Conservation (phyloP, 2,797 vertebrate genomes). For the Toxotes lorentzi region DNA sequence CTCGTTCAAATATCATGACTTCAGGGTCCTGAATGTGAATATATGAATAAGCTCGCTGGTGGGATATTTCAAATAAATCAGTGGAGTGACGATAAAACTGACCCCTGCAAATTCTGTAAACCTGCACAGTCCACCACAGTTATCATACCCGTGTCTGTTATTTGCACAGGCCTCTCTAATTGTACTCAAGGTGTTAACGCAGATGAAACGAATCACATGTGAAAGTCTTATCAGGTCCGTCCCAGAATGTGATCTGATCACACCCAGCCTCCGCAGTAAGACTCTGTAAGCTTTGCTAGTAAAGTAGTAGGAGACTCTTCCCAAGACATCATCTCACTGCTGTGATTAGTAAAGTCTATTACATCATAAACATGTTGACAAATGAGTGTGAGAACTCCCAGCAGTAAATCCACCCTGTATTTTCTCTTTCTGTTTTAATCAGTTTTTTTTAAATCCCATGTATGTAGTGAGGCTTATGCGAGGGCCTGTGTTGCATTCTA, state of each 20-base stretch:
- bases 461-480: constrained; percentile 11
- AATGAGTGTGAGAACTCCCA: constrained; percentile 62
- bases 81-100: too few relatives aligned
- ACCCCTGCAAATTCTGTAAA: background rate
- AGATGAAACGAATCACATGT: constrained; percentile 4
- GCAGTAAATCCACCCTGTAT: constrained; percentile 56
- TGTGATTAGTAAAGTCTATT: constrained; percentile 22
- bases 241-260: constrained; percentile 38
- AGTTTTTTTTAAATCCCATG: constrained; percentile 39
- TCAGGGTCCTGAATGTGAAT: too few relatives aligned
- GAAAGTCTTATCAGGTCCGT: constrained; percentile 23
- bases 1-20: background rate
- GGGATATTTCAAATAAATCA: too few relatives aligned
- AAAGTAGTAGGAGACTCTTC: constrained; percentile 23
- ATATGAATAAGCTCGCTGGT: too few relatives aligned
- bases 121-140: background rate
- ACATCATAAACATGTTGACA: constrained; percentile 60
- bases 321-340: constrained; percentile 6
- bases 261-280: constrained; percentile 19
- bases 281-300: constrained; percentile 31
- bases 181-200: constrained; percentile 3
- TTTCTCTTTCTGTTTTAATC: constrained; percentile 53
- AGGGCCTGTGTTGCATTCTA: constrained; percentile 21
- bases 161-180: constrained; percentile 1
- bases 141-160: background rate